Base-by-base conservation (phyloP, 1,140 invertebrate genomes). In the Drosophila burlai region DNA sequence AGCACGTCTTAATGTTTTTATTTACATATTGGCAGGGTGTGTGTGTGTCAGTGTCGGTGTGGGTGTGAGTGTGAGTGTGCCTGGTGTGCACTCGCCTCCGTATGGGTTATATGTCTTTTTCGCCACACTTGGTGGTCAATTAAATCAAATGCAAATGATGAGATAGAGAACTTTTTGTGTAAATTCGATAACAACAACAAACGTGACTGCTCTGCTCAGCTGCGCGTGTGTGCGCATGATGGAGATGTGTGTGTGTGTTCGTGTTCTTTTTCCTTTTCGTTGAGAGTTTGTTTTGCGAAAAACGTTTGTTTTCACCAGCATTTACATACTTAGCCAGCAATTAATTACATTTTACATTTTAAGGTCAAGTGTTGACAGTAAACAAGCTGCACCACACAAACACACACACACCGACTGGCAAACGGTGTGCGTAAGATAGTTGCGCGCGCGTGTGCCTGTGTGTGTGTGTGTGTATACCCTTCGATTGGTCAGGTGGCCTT, bases 401-500 rank as follows among this genome's bases (percentile, higher is more conserved):
- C 26, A 58, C 36, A 58, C 42, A 57, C 31, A 40, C 54, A 58
- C 34, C 9, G 24, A 36, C n/a, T 54, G 50, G 31, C 31, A 38
- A 54, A 38, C 36, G 36, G 21, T 24, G 40, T 73, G 52, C 38
- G 49, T 58, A 57, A 18, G 26, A 66, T 43, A 42, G 55, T 45
- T 45, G 68, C 49, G 34, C 60, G 26, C 54, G 43, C 40, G 36
- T 49, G 36, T 36, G 34, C 16, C 8, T 43, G 68, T 76, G 18
- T 24, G 21, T 24, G 40, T 73, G 52, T 34, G 49, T 61, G 75
- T 78, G 75, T 78, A 45, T 83, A 82, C 62, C 61, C 85, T 87
- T 84, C 83, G 76, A 80, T 86, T 86, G 83, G 83, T 86, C 83
- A 87, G 81, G 81, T 87, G 84, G 83, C 84, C 83, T 87, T 81